These are phyloP conservation scores for Scopus umbretta DNA, from an alignment of 2,113 vertebrate genomes.

Conservation along the genomic window DNA sequence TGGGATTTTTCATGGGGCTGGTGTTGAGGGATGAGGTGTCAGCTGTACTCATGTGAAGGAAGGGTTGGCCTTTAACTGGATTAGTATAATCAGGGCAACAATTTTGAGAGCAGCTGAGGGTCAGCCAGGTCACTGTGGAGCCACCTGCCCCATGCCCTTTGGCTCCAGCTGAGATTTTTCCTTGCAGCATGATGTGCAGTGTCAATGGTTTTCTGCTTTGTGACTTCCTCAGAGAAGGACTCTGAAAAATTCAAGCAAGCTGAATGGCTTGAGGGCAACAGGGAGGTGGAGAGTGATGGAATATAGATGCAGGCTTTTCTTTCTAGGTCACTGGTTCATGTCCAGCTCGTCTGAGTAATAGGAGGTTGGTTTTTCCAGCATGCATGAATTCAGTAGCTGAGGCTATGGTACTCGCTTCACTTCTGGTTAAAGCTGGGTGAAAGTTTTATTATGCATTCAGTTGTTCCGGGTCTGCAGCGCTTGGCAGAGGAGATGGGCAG, in stretches of 20 bases:
- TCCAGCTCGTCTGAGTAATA: neutral
- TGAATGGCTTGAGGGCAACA: neutral
- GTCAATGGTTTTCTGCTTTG: neutral
- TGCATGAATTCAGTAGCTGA: conserved; percentile 2
- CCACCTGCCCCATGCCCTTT: neutral
- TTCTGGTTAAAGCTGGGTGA: neutral
- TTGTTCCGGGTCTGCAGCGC: neutral
- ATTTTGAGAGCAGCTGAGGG: neutral
- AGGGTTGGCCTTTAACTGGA: conserved; percentile 2
- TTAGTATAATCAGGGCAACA: conserved; percentile 20
- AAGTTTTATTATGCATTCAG: conserved; percentile 16
- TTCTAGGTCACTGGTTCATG: conserved; percentile 13
- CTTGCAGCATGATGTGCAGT: neutral
- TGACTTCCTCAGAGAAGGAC: neutral
- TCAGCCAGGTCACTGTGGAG: neutral
- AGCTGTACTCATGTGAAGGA: neutral
- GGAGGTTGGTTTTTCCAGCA: neutral
- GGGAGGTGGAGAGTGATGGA: neutral
- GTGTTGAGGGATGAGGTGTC: conserved; percentile 3
- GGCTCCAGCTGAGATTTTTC: neutral
- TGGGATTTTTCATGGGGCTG: neutral
- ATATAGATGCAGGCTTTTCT: neutral
- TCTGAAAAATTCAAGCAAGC: neutral
- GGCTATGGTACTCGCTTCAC: neutral
- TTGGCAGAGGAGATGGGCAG: conserved; percentile 5